These are phyloP conservation scores for Digitonthophagus gazella DNA, from an alignment of 2,888 invertebrate species.

Conservation along the genomic window DNA sequence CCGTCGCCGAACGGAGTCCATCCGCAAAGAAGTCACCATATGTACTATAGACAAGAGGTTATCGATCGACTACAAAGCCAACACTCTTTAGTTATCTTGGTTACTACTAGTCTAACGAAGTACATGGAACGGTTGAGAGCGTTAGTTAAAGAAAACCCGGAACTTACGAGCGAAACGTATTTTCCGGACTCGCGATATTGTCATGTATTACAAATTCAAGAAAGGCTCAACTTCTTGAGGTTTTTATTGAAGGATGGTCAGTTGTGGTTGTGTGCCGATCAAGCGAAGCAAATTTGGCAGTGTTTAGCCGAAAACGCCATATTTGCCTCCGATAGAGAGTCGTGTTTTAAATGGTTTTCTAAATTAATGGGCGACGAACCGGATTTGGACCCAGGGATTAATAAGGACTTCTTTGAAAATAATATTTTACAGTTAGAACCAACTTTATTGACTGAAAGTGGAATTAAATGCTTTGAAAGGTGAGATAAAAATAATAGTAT, in stretches of 20 bases:
- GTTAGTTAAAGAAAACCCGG: constrained; percentile 66
- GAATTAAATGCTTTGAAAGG: constrained; percentile 85
- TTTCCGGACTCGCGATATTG: constrained; percentile 87
- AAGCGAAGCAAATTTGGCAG: constrained; percentile 96
- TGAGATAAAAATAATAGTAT: background rate
- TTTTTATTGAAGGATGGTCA: constrained; percentile 94
- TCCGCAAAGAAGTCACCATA: constrained; percentile 57
- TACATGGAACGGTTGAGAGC: constrained; percentile 87
- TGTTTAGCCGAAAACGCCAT: constrained; percentile 93
- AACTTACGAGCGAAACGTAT: constrained; percentile 75
- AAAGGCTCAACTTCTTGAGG: constrained; percentile 84
- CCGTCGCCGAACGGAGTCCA: constrained; percentile 64
- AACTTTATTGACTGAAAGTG: constrained; percentile 86
- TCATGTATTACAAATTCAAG: constrained; percentile 90
- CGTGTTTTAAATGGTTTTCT: constrained; percentile 98
- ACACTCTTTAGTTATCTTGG: constrained; percentile 89
- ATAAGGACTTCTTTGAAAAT: constrained; percentile 92
- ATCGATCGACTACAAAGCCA: constrained; percentile 89
- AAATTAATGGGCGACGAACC: constrained; percentile 96
- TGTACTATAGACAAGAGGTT: constrained; percentile 56
- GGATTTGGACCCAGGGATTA: constrained; percentile 93
- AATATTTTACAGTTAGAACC: constrained; percentile 92
- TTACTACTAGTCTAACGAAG: constrained; percentile 85
- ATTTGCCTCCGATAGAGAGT: constrained; percentile 88
- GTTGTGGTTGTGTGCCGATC: constrained; percentile 93